Percentiles rank a stretch among this genome's conserved stretches.
Conservation (phyloP, 2,113 vertebrate genomes). For the Bos javanicus region DNA sequence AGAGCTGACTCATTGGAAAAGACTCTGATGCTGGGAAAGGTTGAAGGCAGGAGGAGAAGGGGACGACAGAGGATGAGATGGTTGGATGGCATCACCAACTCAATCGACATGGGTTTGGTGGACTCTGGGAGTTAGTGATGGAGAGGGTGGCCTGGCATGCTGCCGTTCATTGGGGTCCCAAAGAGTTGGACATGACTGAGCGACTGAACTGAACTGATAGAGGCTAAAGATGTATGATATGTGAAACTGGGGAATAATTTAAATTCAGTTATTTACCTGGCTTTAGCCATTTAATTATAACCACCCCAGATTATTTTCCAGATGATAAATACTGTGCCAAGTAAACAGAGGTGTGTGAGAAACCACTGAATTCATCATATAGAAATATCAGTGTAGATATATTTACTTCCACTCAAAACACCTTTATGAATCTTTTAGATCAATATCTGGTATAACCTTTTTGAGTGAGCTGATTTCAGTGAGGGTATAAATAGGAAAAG, state of each 20-base stretch:
- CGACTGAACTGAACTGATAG: no score
- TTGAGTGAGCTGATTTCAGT: neutral
- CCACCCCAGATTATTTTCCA: neutral
- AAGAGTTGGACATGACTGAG: no score
- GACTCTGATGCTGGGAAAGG: no score
- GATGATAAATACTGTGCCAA: neutral
- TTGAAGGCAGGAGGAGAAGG: no score
- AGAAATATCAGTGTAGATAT: neutral
- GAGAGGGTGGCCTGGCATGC: no score
- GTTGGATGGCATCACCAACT: no score
- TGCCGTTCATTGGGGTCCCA: no score
- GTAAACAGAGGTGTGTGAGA: neutral
- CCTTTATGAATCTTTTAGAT: neutral
- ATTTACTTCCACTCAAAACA: neutral
- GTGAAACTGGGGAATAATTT: neutral
- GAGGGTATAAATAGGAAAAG: neutral
- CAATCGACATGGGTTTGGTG: no score
- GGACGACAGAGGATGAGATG: no score
- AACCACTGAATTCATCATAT: neutral
- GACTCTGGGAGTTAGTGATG: no score
- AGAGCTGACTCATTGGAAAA: no score
- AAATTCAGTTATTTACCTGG: neutral
- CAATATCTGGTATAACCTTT: neutral
- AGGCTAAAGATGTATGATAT: neutral
- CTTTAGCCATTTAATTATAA: neutral